Evolutionary conservation across 2,797 vertebrate species (phyloP).

Genomic region (Microtus californicus): DNA sequence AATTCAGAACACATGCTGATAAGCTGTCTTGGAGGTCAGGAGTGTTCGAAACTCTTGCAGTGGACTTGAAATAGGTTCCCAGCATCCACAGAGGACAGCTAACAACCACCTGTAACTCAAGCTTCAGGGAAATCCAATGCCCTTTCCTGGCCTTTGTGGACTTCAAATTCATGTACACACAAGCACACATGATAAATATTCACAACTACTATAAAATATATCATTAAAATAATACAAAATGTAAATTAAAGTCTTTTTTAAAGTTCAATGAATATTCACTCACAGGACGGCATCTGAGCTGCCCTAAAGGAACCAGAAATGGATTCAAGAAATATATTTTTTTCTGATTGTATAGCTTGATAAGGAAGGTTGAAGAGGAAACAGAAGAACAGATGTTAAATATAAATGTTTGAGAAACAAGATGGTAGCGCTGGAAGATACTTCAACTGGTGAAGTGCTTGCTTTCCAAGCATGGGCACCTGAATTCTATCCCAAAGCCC

Average conservation of each 20-base stretch:
- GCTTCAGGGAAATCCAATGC: neutral
- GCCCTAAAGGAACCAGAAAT: neutral
- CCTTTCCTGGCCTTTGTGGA: neutral
- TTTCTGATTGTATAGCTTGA: neutral
- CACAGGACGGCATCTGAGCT: neutral
- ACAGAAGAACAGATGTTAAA: neutral
- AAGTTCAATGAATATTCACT: neutral
- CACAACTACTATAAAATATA: neutral
- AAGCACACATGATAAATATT: neutral
- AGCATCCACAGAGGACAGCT: neutral
- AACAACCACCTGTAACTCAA: neutral
- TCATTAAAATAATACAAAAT: neutral
- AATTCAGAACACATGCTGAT: neutral
- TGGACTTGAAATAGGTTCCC: neutral
- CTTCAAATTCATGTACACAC: neutral
- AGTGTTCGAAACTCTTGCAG: neutral
- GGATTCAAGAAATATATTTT: neutral
- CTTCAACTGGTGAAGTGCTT: neutral
- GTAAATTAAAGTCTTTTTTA: neutral
- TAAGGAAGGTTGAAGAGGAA: neutral
- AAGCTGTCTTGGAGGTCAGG: neutral
- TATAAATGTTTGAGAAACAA: neutral
- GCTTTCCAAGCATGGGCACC: neutral
- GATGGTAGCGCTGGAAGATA: accelerated
- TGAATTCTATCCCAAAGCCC: neutral